Base-by-base conservation (phyloP, 30 jellyfish, hydroid and myxozoan genomes). In the Hydractinia echinata region DNA sequence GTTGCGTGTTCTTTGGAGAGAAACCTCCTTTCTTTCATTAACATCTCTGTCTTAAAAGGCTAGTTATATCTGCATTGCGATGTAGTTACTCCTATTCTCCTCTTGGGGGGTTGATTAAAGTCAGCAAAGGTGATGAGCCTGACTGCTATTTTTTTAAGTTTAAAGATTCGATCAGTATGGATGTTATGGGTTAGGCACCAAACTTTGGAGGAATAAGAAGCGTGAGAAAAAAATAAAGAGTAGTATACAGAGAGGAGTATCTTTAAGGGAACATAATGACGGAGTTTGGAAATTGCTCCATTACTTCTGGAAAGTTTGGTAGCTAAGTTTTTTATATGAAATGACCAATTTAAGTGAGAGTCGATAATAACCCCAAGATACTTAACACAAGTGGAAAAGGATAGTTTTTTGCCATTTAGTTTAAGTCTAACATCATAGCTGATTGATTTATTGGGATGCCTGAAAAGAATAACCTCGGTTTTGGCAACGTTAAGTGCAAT, bases 301-400 rank as follows among this genome's bases (percentile, higher is more conserved):
- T 60, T 67, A 51, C 89, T 62, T 76, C 76, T 84, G 16, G 90
- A 78, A 15, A 85, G 86, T 73, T 85, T 85, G 53, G 84, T 77
- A 61, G 79, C 39, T 66, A 85, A 76, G 64, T 67, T 68, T 48
- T 66, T 53, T 6, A 71, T 16, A 69, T 85, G 86, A 73, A 67
- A 61, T 78, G 76, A 69, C 94, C 89, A 84, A 83, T 56, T 55
- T 13, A 84, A 89, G 72, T 84, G 89, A 13, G 74, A 71, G 64
- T 85, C 95, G 56, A 85, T 76, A 55, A 85, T 86, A 55, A 79
- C 86, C n/a, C 90, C 95, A 53, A 85, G 71, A 82, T 76, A 85
- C 81, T 66, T 85, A 79, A 71, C 90, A 70, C 55, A 71, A 55
- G 55, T 51, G 51, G 77, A 64, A 82, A 72, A 60, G 54, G 39